A percentile compares a stretch with the other conserved stretches of the same genome.
Conservation (phyloP, 2,113 vertebrate genomes). For the Pterocles gutturalis region DNA sequence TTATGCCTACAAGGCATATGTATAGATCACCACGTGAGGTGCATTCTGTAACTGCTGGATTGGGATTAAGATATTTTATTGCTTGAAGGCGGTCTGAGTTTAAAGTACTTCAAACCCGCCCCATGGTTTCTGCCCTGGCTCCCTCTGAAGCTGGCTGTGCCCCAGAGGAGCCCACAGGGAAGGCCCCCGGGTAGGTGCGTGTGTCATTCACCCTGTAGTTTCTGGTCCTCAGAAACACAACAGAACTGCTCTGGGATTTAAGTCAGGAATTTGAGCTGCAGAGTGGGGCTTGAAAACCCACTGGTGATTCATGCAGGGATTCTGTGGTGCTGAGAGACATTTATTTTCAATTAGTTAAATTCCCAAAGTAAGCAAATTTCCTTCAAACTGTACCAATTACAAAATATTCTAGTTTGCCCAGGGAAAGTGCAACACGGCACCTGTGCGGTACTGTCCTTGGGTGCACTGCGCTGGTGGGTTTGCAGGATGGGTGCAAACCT, state of each 20-base stretch:
- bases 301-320: neutral
- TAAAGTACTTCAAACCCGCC: neutral
- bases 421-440: neutral
- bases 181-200: fast-evolving
- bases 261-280: neutral
- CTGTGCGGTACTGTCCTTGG: fast-evolving
- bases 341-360: neutral
- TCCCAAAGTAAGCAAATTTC: neutral
- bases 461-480: fast-evolving
- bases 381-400: neutral
- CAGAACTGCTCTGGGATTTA: neutral
- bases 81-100: neutral
- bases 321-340: neutral
- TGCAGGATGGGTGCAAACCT: neutral
- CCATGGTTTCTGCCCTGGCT: neutral
- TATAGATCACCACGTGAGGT: neutral
- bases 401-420: fast-evolving
- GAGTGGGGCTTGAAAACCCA: neutral
- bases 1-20: neutral
- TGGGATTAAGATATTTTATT: neutral
- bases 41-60: neutral
- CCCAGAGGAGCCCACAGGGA: neutral
- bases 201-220: neutral
- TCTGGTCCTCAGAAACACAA: neutral
- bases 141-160: neutral